Conservation (phyloP, 2,113 vertebrate species). For the Bothrops jararaca region DNA sequence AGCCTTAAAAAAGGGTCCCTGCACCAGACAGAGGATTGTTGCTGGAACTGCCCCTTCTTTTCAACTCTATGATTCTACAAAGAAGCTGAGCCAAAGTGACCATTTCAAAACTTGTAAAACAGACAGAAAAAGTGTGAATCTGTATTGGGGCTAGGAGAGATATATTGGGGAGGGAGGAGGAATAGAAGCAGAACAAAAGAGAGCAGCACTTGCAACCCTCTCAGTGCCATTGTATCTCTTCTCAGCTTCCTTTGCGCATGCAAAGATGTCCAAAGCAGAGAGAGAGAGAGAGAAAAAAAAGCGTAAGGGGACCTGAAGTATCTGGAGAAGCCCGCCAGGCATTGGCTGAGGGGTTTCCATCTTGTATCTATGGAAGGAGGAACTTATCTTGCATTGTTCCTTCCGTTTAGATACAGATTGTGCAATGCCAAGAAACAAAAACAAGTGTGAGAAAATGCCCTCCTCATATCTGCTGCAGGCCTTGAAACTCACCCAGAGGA, state of each 20-base stretch:
- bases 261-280: neutral
- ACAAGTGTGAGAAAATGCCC: neutral
- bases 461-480: neutral
- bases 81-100: neutral
- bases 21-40: neutral
- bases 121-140: neutral
- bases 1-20: neutral
- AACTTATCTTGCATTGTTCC: neutral
- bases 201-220: neutral
- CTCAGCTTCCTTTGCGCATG: neutral
- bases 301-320: neutral
- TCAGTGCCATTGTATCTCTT: neutral
- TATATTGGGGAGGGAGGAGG: neutral
- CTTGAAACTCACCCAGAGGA: neutral
- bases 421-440: neutral
- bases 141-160: no score
- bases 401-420: neutral
- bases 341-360: neutral
- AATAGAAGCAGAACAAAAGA: neutral
- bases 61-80: neutral
- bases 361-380: neutral
- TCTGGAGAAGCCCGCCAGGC: neutral
- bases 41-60: neutral
- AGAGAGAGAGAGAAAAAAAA: neutral
- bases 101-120: neutral